A percentile compares a stretch with the other conserved stretches of the same genome.
phyloP scores from a whole-genome alignment of 1,140 invertebrate species.

The Colletes latitarsis region DNA sequence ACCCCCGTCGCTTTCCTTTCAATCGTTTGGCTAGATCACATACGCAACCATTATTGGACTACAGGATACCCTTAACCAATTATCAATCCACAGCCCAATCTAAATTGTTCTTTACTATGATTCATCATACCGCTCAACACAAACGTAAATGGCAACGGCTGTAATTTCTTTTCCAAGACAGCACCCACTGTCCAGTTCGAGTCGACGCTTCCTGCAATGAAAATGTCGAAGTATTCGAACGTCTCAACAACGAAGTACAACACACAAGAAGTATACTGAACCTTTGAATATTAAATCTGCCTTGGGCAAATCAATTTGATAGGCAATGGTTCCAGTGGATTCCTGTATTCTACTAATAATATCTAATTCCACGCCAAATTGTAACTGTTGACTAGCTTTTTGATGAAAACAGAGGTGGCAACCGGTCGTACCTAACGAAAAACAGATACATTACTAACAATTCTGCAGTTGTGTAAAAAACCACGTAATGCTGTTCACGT shows the following conservation, averaged over 20 bases:
- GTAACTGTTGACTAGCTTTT: constrained; percentile 94
- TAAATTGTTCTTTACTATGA: constrained; percentile 93
- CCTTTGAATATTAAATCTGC: constrained; percentile 97
- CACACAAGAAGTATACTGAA: constrained; percentile 71
- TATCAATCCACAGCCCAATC: constrained; percentile 92
- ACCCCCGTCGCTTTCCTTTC: constrained; percentile 34
- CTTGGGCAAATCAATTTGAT: constrained; percentile 98
- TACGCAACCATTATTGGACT: constrained; percentile 3
- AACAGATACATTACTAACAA: constrained; percentile 75
- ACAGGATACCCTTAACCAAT: constrained; percentile 85
- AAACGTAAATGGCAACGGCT: constrained; percentile 96
- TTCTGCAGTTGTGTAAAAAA: background rate
- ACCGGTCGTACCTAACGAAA: constrained; percentile 84
- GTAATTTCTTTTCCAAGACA: constrained; percentile 95
- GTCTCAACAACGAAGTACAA: background rate
- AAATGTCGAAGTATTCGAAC: background rate
- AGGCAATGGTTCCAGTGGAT: constrained; percentile 95
- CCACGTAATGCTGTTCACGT: background rate
- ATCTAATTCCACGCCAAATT: constrained; percentile 92
- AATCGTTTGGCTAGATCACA: constrained; percentile 39
- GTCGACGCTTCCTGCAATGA: constrained; percentile 91
- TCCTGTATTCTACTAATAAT: constrained; percentile 94
- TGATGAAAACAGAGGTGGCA: constrained; percentile 97
- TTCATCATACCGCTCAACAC: constrained; percentile 95
- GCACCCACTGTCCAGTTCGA: constrained; percentile 97